phyloP scores from a whole-genome alignment of 2,888 invertebrate genomes.

The Drosophila mulleri region DNA sequence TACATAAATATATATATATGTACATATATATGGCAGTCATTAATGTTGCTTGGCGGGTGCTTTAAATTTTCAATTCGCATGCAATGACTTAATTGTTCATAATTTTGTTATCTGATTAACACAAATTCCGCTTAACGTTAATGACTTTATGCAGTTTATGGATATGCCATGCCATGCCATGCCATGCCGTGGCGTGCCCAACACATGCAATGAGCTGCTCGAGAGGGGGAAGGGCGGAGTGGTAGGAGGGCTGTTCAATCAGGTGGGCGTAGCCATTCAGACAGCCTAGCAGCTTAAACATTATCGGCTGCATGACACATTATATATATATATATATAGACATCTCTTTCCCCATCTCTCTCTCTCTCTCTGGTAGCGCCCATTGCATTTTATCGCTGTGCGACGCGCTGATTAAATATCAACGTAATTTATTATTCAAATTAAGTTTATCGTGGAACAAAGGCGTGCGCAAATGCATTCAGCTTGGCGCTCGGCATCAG shows the following conservation, averaged over 20 bases:
- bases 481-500: background rate
- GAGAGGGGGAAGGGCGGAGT: background rate
- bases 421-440: constrained; percentile 78
- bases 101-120: constrained; percentile 81
- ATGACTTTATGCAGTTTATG: constrained; percentile 81
- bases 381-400: constrained; percentile 75
- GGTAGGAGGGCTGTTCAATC: background rate
- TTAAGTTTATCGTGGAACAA: constrained; percentile 75
- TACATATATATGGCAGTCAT: constrained; percentile 32
- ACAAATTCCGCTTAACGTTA: constrained; percentile 80
- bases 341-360: background rate
- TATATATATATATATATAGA: constrained; percentile 16
- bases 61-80: constrained; percentile 80
- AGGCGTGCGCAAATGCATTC: constrained; percentile 52
- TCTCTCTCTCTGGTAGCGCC: constrained; percentile 27
- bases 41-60: constrained; percentile 43
- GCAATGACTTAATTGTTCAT: constrained; percentile 80
- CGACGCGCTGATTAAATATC: constrained; percentile 74
- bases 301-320: constrained; percentile 68
- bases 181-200: background rate
- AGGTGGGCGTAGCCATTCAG: constrained; percentile 6
- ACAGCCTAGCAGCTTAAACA: constrained; percentile 53
- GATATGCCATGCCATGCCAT: constrained; percentile 14
- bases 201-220: constrained; percentile 24
- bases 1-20: constrained; percentile 1